These are phyloP conservation scores for Cantharis lateralis DNA, from an alignment of 2,888 invertebrate species.

Conservation along the genomic window DNA sequence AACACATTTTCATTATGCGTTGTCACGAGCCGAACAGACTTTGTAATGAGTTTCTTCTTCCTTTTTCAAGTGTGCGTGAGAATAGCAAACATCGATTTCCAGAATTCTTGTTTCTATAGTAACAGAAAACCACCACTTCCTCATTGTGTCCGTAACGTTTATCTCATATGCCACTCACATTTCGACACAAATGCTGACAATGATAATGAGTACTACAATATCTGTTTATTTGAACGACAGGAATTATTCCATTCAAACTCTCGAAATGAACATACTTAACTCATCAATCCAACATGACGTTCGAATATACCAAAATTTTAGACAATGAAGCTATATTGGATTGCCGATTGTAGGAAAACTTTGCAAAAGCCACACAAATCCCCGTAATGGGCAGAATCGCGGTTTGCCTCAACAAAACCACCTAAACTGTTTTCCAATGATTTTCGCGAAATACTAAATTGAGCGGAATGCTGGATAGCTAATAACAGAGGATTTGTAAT, in stretches of 20 bases:
- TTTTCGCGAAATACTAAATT: not conserved
- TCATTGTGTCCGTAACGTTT: not conserved
- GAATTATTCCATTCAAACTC: not conserved
- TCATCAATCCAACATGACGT: not conserved
- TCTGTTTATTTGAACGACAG: not conserved
- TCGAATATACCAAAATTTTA: not conserved
- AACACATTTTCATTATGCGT: not conserved
- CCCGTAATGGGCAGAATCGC: not conserved
- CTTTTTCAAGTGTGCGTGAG: not conserved
- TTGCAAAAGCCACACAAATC: not conserved
- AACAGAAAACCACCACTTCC: constrained; percentile 6
- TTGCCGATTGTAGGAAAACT: not conserved
- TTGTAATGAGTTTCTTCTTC: not conserved
- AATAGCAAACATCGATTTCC: constrained; percentile 8
- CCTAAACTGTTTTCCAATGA: constrained; percentile 8
- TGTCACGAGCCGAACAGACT: not conserved
- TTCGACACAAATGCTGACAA: constrained; percentile 6
- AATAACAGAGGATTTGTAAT: no score
- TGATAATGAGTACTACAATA: not conserved
- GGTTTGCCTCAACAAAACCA: not conserved
- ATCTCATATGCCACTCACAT: constrained; percentile 7
- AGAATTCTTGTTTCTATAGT: constrained; percentile 13
- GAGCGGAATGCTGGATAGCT: no score
- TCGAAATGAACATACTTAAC: not conserved
- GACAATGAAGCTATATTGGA: not conserved